Base-by-base conservation (phyloP, 2,888 invertebrate species). In the Abrostola triplasia region DNA sequence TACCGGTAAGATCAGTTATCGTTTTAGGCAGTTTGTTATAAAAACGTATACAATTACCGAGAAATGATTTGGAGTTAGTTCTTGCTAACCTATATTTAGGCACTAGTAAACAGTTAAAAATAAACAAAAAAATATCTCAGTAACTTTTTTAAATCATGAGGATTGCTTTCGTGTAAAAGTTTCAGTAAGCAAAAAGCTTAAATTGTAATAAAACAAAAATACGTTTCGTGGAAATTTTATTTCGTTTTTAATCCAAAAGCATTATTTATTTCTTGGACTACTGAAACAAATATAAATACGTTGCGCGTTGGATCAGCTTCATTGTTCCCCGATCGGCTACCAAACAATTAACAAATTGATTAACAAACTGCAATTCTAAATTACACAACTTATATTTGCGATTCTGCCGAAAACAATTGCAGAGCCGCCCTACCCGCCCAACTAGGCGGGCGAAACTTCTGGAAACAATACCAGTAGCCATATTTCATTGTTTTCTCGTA, bases 401-500 rank as follows among this genome's bases (percentile, higher is more conserved):
- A 61, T 67, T 63, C 59, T 41, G 56, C 35, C 54, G 59, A 73
- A 79, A 82, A 85, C 85, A 84, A 87, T 78, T 76, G 70, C 80
- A 81, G 77, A 80, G 24, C 24, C 81, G 59, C 44, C 79, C 84
- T 83, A 86, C 87, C 81, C 81, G 81, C 79, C 67, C 79, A 83
- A 64, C 65, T 73, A 48, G 73, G 79, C 82, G 73, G 40, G 52
- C 47, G 66, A 80, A 88, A 89, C 76, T 89, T 89, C 66, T 77
- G 70, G 78, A 85, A 88, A 88, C 88, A 89, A 89, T 89, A 89
- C 86, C 83, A 74, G 82, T 70, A 77, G 72, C 81, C 82, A 84
- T 89, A 88, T 86, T 87, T 89, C 87, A 89, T 83, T 82, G 79
- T 83, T 81, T 81, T 82, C 78, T 82, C 82, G 79, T 84, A 84